phyloP scores from a whole-genome alignment of 2,113 vertebrate genomes.

The Amblyopsis rosae region DNA sequence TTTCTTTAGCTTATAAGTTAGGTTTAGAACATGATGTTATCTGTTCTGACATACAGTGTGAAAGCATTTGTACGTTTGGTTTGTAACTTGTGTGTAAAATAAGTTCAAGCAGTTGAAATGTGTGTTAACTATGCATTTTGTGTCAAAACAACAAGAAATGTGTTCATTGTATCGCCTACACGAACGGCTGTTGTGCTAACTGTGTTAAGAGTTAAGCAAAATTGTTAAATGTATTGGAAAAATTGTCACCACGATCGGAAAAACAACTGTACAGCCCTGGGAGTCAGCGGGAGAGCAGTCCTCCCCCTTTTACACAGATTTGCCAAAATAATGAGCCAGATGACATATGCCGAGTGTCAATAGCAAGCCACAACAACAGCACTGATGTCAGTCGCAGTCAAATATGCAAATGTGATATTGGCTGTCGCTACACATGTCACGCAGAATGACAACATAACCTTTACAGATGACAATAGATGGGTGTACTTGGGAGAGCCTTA shows the following conservation, averaged over 20 bases:
- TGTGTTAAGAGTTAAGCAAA: background rate
- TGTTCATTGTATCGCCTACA: no score
- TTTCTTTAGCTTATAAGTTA: no score
- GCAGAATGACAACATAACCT: conserved; percentile 65
- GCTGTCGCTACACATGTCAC: conserved; percentile 58
- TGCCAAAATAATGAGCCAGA: conserved; percentile 74
- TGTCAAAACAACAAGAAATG: no score
- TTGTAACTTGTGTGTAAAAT: no score
- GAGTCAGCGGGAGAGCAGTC: conserved; percentile 25
- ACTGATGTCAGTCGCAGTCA: conserved; percentile 61
- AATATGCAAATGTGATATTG: conserved; percentile 71
- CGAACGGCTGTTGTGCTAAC: no score
- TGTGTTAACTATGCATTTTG: no score
- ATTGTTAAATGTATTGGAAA: background rate
- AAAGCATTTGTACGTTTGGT: no score
- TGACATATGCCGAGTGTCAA: conserved; percentile 69
- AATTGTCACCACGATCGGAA: no score
- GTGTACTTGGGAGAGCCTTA: background rate
- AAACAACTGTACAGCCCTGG: conserved; percentile 25
- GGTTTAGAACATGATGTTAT: no score
- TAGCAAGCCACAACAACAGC: conserved; percentile 65
- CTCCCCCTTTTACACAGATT: conserved; percentile 47
- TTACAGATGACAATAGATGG: conserved; percentile 25
- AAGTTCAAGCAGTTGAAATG: no score
- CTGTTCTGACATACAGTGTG: no score